Evolutionary conservation across 2,113 vertebrate genomes (phyloP).

Genomic region (Daubentonia madagascariensis): DNA sequence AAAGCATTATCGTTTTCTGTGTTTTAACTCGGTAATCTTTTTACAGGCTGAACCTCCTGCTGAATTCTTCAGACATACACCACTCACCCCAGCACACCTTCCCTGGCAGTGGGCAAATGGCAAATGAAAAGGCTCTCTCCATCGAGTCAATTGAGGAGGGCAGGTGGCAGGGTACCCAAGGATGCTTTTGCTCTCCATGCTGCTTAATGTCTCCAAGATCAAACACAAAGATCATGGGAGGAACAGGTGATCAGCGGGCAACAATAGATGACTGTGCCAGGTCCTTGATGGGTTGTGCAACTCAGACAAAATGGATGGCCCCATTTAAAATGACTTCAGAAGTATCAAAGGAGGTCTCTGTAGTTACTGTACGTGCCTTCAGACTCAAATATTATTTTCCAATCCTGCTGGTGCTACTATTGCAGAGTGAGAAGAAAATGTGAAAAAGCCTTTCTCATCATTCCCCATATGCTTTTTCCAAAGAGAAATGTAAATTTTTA

Average conservation of each 20-base stretch:
- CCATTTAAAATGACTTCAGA: conserved; percentile 77
- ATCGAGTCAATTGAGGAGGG: conserved; percentile 70
- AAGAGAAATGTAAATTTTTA: conserved; percentile 13
- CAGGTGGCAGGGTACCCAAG: conserved; percentile 72
- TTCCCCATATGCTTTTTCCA: background rate
- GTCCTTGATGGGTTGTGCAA: conserved; percentile 65
- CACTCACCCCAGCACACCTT: conserved; percentile 63
- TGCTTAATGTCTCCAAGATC: conserved; percentile 76
- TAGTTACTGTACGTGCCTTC: conserved; percentile 72
- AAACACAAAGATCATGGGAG: conserved; percentile 75
- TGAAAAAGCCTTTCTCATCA: conserved; percentile 66
- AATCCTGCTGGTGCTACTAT: conserved; percentile 64
- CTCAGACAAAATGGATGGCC: conserved; percentile 75
- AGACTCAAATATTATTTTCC: conserved; percentile 68
- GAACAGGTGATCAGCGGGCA: conserved; percentile 75
- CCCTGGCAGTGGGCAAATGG: conserved; percentile 74
- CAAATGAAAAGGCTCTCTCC: conserved; percentile 73
- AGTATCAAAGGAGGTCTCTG: conserved; percentile 78
- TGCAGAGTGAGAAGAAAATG: conserved; percentile 64
- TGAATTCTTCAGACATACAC: conserved; percentile 73
- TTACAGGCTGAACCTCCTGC: conserved; percentile 71
- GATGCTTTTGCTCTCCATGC: conserved; percentile 68
- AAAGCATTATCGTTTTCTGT: conserved; percentile 70
- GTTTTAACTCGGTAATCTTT: conserved; percentile 71
- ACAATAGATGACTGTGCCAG: conserved; percentile 70